Base-by-base conservation (phyloP, 92 coral and sea anemone species). In the Phenganax subtilis region DNA sequence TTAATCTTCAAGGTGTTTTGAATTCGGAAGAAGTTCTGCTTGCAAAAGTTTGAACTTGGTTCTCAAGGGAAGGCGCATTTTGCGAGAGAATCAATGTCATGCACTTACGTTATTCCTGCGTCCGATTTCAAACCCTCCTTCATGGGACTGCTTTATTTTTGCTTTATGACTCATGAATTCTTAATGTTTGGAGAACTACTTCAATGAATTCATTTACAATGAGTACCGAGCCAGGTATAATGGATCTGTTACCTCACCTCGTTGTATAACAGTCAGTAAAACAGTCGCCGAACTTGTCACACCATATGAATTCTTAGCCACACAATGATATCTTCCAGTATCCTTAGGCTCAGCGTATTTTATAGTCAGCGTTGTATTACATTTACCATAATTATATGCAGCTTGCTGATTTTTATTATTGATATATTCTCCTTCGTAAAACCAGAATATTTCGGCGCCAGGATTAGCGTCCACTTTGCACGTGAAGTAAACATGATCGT, bases 291-390 rank as follows among this genome's bases (percentile, higher is more conserved):
- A 75, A 8, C 16, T 30, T 27, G 54, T 68, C 57, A 55, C 51
- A 6, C 80, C 80, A 37, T 27, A 37, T 51, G 80, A 54, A 31
- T 75, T 75, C 25, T 47, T 75, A 15, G 80, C 80, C 64, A 55
- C 37, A 53, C 80, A 75, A 25, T n/a, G 17, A 29, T 75, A 75
- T 16, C 80, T 44, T 10, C 80, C 80, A 54, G 80, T 55, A 75
- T 75, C 80, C 0, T 53, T 6, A 12, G 17, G 66, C 29, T n/a
- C 64, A 7, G 64, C 65, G 12, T 6, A 10, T n/a, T 0, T 12
- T 55, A 75, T 75, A 16, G 65, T 75, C 44, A 75, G 65, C 31
- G 80, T 75, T 27, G 17, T 11, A 17, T 75, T 75, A 25, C 80
- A 75, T 14, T 54, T 20, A 8, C 51, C 8, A 57, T 75, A 75